These are phyloP conservation scores for Drosophila biarmipes DNA, from an alignment of 1,140 invertebrate genomes.

Conservation along the genomic window DNA sequence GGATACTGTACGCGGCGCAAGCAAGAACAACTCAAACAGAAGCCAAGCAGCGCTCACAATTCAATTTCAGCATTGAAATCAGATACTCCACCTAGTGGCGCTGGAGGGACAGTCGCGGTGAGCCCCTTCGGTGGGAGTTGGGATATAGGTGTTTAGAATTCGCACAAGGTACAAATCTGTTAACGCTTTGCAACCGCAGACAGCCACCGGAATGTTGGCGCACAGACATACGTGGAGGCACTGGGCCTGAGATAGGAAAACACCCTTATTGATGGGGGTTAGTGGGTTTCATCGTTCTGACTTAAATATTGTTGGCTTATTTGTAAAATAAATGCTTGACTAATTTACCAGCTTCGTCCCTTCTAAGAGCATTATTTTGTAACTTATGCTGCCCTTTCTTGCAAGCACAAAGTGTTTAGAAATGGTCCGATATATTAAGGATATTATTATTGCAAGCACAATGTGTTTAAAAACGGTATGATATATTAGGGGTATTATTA, in stretches of 20 bases:
- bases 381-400: too few relatives aligned
- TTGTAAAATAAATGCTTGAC: too few relatives aligned
- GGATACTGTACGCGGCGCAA: not conserved
- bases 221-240: conserved; percentile 36
- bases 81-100: conserved; percentile 43
- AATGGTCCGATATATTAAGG: too few relatives aligned
- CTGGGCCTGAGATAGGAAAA: conserved; percentile 14
- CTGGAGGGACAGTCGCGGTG: conserved; percentile 20
- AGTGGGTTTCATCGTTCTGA: not conserved
- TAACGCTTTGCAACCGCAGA: conserved; percentile 58
- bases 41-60: conserved; percentile 56
- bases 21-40: conserved; percentile 39
- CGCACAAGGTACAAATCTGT: conserved; percentile 67
- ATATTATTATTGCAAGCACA: too few relatives aligned
- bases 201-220: conserved; percentile 70
- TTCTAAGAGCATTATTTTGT: too few relatives aligned
- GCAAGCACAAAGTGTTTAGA: too few relatives aligned
- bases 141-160: conserved; percentile 53
- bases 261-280: conserved; percentile 13
- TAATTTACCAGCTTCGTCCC: too few relatives aligned
- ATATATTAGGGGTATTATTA: too few relatives aligned
- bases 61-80: conserved; percentile 77
- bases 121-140: conserved; percentile 17
- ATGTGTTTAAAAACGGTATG: too few relatives aligned
- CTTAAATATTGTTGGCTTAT: too few relatives aligned